phyloP scores from a whole-genome alignment of 2,888 invertebrate species.

The Ornithoptera priamus region DNA sequence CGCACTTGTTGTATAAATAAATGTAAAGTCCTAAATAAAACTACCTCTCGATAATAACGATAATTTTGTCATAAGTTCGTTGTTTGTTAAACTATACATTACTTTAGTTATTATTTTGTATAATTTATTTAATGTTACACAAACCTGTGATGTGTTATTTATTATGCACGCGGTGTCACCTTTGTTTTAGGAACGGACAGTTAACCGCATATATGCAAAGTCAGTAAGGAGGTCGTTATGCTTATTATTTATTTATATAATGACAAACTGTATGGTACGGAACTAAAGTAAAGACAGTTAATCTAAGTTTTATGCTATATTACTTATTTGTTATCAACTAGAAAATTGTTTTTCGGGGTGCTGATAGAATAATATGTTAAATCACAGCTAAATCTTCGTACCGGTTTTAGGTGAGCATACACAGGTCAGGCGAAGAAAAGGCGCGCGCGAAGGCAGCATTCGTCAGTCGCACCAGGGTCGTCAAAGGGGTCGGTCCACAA shows the following conservation, averaged over 20 bases:
- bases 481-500: slow-evolving; percentile 67
- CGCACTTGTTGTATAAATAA: slow-evolving; percentile 2
- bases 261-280: neutral
- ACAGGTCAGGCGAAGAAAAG: slow-evolving; percentile 71
- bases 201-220: slow-evolving; percentile 42
- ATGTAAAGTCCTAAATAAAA: slow-evolving; percentile 7
- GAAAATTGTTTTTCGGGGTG: slow-evolving; percentile 57
- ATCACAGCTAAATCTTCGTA: slow-evolving; percentile 66
- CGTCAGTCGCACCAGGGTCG: slow-evolving; percentile 74
- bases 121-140: neutral
- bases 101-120: neutral
- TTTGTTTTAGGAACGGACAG: slow-evolving; percentile 48
- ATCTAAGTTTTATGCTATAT: neutral
- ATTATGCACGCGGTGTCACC: slow-evolving; percentile 36
- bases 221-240: slow-evolving; percentile 36
- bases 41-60: neutral
- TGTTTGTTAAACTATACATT: neutral
- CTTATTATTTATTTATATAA: neutral
- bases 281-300: no score
- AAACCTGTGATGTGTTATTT: slow-evolving; percentile 24
- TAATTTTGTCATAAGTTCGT: neutral
- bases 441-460: slow-evolving; percentile 63
- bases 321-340: slow-evolving; percentile 34
- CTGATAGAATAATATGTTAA: slow-evolving; percentile 64
- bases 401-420: slow-evolving; percentile 67